Percentiles rank a stretch among this genome's conserved stretches.
These are phyloP conservation scores for Gymnoscopelus braueri DNA, from an alignment of 2,797 vertebrate species.

Conservation along the genomic window DNA sequence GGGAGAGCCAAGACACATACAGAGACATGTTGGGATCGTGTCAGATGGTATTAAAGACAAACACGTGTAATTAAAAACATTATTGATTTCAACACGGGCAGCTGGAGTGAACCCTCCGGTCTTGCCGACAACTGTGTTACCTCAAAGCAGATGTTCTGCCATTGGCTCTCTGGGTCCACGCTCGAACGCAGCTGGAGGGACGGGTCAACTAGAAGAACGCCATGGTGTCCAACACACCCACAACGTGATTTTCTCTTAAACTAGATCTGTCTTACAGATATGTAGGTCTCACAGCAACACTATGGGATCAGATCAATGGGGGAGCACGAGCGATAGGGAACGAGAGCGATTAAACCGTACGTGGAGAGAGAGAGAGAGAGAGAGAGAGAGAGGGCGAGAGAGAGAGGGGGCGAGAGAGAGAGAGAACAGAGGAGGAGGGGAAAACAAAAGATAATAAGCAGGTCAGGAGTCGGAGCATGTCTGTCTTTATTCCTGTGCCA, in stretches of 20 bases:
- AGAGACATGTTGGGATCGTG: constrained; percentile 40
- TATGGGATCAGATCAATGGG: constrained; percentile 23
- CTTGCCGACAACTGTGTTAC: constrained; percentile 61
- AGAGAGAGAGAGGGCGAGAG: constrained; percentile 9
- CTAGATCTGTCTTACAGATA: constrained; percentile 24
- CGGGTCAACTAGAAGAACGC: constrained; percentile 34
- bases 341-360: too few relatives aligned
- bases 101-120: constrained; percentile 41
- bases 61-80: constrained; percentile 56
- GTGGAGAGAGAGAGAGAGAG: constrained; percentile 2
- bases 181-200: constrained; percentile 14
- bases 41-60: constrained; percentile 56
- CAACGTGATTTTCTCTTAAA: constrained; percentile 36
- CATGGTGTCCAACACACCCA: constrained; percentile 26
- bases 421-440: constrained; percentile 8
- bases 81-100: constrained; percentile 50
- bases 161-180: constrained; percentile 58
- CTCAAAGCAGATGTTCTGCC: constrained; percentile 71
- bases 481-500: background rate
- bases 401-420: constrained; percentile 2
- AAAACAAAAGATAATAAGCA: constrained; percentile 38
- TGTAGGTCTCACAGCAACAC: constrained; percentile 10
- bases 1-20: constrained; percentile 58
- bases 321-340: background rate
- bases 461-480: constrained; percentile 12